Percentiles rank a stretch among this genome's conserved stretches.
phyloP scores from a whole-genome alignment of 92 coral and sea anemone genomes.

The Nematostella vectensis region DNA sequence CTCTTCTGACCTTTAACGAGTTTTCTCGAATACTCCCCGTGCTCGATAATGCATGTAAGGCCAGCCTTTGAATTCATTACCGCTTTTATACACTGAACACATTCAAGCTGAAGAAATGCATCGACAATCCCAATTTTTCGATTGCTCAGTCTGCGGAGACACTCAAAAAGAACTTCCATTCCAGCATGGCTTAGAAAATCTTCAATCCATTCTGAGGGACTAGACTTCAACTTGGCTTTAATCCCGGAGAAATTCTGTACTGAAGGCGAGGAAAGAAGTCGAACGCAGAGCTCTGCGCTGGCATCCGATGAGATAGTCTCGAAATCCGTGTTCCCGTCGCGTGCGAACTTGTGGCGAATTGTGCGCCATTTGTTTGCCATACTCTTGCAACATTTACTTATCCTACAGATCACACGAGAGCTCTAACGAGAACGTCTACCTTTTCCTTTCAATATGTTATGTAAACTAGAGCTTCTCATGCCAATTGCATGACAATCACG shows the following conservation, averaged over 20 bases:
- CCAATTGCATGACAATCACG: too few relatives aligned
- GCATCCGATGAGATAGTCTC: slow-evolving; percentile 58
- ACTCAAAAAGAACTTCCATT: slow-evolving; percentile 69
- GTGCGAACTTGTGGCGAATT: slow-evolving; percentile 33
- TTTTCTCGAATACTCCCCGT: slow-evolving; percentile 46
- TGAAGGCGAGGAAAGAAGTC: slow-evolving; percentile 55
- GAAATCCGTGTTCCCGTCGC: not conserved
- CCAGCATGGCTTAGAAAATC: slow-evolving; percentile 81
- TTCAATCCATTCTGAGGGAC: slow-evolving; percentile 74
- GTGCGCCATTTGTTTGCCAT: slow-evolving; percentile 36
- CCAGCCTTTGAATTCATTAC: slow-evolving; percentile 91
- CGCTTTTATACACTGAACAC: slow-evolving; percentile 89
- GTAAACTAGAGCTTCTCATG: too few relatives aligned
- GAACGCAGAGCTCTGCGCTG: slow-evolving; percentile 87
- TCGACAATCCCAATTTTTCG: slow-evolving; percentile 56
- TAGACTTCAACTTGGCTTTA: slow-evolving; percentile 54
- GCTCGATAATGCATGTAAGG: slow-evolving; percentile 55
- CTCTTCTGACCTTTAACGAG: slow-evolving; percentile 62
- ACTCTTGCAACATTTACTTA: too few relatives aligned
- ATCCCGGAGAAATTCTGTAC: slow-evolving; percentile 84
- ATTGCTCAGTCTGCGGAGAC: slow-evolving; percentile 54
- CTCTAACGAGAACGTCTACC: too few relatives aligned
- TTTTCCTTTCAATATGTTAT: too few relatives aligned
- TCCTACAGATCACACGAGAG: too few relatives aligned
- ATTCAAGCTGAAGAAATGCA: slow-evolving; percentile 76